Base-by-base conservation (phyloP, 2,797 vertebrate species). In the Megaceryle alcyon region DNA sequence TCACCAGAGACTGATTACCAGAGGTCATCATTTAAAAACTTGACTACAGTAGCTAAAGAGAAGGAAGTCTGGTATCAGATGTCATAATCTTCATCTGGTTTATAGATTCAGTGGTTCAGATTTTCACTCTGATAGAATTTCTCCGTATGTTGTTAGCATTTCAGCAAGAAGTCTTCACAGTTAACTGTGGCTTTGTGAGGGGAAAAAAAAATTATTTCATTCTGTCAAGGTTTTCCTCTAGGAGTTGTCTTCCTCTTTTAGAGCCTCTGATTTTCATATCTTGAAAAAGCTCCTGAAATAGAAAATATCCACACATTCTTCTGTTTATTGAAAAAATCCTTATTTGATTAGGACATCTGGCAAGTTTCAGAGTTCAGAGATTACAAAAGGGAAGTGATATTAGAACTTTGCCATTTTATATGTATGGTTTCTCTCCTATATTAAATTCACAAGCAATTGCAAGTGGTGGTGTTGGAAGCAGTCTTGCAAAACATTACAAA, bases 1-100 rank as follows among this genome's bases (percentile, higher is more conserved):
- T 97, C 92, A 86, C 93, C 26, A 65, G 75, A 51, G 39, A 88
- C 57, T 83, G 81, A 46, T 88, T 94, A 92, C 57, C 70, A 94
- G 90, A 95, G 92, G 79, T 91, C 46, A n/a, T 92, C 4, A 88
- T 93, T 93, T 86, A 14, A 95, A 86, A 94, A 88, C 57, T 69
- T 81, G 89, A 91, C 96, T 92, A 41, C 84, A 80, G 29, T 29
- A 92, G 77, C 83, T 89, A 46, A 81, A 82, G 73, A 92, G 83
- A 79, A 94, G 88, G 91, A 93, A 88, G 63, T 91, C 64, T 81
- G 57, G 6, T 92, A 69, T 91, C 72, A 66, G 61, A 41, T 88
- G 51, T 65, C 15, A 16, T 53, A 75, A 57, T 25, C 10, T 82
- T 68, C 56, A 25, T 82, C 29, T 79, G 78, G 8, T 84, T 82